phyloP scores from a whole-genome alignment of 2,797 vertebrate species.

The Echiichthys vipera region DNA sequence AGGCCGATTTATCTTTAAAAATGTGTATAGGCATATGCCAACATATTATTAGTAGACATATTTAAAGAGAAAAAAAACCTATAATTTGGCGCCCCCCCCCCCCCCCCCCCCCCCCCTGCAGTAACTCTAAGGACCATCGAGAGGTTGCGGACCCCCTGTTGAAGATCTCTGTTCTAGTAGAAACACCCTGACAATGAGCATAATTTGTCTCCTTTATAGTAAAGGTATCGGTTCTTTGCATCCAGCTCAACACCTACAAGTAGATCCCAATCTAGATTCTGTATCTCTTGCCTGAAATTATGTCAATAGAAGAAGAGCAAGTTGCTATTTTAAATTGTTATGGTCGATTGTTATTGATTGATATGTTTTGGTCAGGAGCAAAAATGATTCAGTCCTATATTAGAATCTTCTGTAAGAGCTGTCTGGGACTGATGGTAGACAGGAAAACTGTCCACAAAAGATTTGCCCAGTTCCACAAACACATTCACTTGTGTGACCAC shows the following conservation, averaged over 20 bases:
- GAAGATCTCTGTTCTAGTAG: no score
- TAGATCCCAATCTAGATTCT: neutral
- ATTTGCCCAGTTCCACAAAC: slow-evolving; percentile 40
- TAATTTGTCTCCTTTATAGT: no score
- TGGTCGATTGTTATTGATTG: no score
- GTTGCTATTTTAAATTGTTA: slow-evolving; percentile 4
- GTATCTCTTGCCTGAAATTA: neutral
- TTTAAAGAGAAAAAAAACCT: no score
- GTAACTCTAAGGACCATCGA: no score
- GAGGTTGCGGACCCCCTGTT: no score
- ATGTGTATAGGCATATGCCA: no score
- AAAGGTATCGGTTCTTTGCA: neutral
- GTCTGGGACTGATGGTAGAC: slow-evolving; percentile 22
- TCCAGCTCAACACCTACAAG: neutral
- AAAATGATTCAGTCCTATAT: slow-evolving; percentile 23
- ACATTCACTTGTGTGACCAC: slow-evolving; percentile 41
- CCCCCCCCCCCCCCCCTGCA: no score
- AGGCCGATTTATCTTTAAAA: no score
- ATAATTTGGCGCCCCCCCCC: no score
- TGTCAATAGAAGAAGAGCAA: neutral
- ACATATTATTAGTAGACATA: no score
- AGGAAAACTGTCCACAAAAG: slow-evolving; percentile 33
- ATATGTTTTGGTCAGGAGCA: neutral
- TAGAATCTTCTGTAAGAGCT: slow-evolving; percentile 2
- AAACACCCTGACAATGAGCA: no score